Percentiles rank a stretch among this genome's conserved stretches.
These are phyloP conservation scores for Rapana venosa DNA, from an alignment of 2,888 invertebrate genomes.

Conservation along the genomic window DNA sequence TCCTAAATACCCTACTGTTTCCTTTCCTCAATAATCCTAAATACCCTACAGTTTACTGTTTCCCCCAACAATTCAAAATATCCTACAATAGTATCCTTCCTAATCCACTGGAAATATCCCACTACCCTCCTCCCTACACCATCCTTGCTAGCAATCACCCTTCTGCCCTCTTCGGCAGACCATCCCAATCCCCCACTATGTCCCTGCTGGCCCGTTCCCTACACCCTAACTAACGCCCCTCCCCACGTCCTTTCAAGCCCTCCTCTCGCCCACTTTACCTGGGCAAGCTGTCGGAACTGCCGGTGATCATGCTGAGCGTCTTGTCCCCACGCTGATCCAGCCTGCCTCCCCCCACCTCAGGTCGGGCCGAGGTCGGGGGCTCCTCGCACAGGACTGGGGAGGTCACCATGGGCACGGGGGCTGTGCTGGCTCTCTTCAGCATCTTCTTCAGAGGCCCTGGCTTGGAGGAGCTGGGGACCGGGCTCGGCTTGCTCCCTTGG, in stretches of 20 bases:
- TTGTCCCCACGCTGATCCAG: slow-evolving; percentile 50
- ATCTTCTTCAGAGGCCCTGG: slow-evolving; percentile 63
- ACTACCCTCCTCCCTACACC: too few relatives aligned
- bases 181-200: too few relatives aligned
- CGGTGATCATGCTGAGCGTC: slow-evolving; percentile 72
- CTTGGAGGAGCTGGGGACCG: slow-evolving; percentile 30
- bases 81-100: too few relatives aligned
- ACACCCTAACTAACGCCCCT: not conserved
- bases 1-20: too few relatives aligned
- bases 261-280: slow-evolving; percentile 60
- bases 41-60: too few relatives aligned
- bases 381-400: slow-evolving; percentile 61
- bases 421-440: slow-evolving; percentile 64
- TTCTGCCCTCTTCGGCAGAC: too few relatives aligned
- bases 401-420: slow-evolving; percentile 57
- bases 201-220: too few relatives aligned
- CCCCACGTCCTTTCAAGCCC: not conserved
- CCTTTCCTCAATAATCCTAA: too few relatives aligned
- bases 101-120: too few relatives aligned
- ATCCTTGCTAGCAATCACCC: too few relatives aligned
- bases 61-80: too few relatives aligned
- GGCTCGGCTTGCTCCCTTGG: not conserved
- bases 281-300: slow-evolving; percentile 75
- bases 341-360: slow-evolving; percentile 42
- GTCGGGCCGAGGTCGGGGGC: not conserved